A percentile compares a stretch with the other conserved stretches of the same genome.
Evolutionary conservation across 2,888 invertebrate genomes (phyloP).

Genomic region (Cerastis rubricosa): DNA sequence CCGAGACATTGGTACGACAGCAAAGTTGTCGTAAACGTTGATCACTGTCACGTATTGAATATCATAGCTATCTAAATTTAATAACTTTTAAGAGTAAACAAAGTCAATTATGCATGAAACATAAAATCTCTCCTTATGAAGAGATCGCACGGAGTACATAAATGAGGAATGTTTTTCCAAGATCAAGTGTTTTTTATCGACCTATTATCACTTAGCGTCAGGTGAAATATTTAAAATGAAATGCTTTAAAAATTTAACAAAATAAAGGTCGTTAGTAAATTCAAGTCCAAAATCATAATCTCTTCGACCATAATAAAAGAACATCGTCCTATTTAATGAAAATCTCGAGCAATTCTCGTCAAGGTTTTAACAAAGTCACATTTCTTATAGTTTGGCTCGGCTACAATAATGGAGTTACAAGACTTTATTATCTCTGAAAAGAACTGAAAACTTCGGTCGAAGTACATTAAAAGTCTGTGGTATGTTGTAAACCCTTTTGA

Average conservation of each 20-base stretch:
- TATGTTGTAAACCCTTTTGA: conserved; percentile 37
- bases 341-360: conserved; percentile 17
- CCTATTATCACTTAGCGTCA: neutral
- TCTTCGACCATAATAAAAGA: conserved; percentile 2
- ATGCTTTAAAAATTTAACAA: neutral
- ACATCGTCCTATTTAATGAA: conserved; percentile 12
- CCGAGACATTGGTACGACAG: neutral
- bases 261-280: neutral
- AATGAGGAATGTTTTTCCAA: conserved; percentile 24
- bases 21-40: conserved; percentile 1
- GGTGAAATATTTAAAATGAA: conserved; percentile 13
- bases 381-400: conserved; percentile 43
- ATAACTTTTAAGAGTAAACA: neutral
- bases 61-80: conserved; percentile 13
- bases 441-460: conserved; percentile 48
- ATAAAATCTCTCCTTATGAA: conserved; percentile 2
- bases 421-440: conserved; percentile 55
- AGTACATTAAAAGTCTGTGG: conserved; percentile 56
- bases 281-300: neutral
- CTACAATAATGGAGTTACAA: conserved; percentile 54
- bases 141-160: neutral
- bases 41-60: conserved; percentile 24
- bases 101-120: conserved; percentile 20
- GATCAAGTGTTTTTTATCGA: conserved; percentile 7
- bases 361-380: conserved; percentile 39